Evolutionary conservation across 2,113 vertebrate species (phyloP).

Genomic region (Coptodon bakossiorum): DNA sequence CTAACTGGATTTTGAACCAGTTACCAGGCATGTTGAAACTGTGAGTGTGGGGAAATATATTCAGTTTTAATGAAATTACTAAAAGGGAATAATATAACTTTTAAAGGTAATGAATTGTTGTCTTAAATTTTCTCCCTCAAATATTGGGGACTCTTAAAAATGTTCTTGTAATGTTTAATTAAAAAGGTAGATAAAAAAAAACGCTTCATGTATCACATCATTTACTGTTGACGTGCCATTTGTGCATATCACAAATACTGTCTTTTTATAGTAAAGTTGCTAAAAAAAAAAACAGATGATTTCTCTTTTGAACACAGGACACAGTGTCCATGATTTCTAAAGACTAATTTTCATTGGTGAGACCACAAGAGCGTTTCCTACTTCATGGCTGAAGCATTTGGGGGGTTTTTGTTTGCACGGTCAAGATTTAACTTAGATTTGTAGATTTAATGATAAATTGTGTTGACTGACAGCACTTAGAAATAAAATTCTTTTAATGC

Average conservation of each 20-base stretch:
- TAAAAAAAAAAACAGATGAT: background rate
- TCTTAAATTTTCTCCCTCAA: background rate
- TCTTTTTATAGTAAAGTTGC: background rate
- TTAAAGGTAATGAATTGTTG: background rate
- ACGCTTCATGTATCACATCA: background rate
- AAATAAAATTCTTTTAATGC: background rate
- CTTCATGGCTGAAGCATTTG: background rate
- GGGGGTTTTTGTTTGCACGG: rapidly evolving
- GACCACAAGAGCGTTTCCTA: background rate
- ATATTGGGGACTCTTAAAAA: background rate
- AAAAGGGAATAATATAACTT: background rate
- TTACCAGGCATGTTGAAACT: background rate
- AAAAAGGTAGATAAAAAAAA: background rate
- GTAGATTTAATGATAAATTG: background rate
- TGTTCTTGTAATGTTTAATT: background rate
- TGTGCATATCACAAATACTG: background rate
- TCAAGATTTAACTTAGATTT: background rate
- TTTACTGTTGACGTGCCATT: background rate
- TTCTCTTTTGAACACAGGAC: background rate
- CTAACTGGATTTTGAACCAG: background rate
- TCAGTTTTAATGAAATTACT: background rate
- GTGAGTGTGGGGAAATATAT: background rate
- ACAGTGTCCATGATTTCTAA: background rate
- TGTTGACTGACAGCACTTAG: background rate
- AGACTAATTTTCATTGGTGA: background rate